phyloP scores from a whole-genome alignment of 92 coral and sea anemone genomes.

The Zoanthus solanderi region DNA sequence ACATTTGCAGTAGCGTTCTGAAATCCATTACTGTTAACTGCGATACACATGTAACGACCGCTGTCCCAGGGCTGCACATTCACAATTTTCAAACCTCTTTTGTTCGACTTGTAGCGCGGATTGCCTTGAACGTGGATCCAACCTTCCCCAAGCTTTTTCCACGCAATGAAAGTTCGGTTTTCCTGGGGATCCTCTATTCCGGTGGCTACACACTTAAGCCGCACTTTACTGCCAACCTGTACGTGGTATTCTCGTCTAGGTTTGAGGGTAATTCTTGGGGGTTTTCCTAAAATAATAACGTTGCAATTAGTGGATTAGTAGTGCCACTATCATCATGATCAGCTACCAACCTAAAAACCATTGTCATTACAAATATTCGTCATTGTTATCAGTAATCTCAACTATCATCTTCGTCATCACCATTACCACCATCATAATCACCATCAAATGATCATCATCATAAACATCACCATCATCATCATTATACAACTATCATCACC shows the following conservation, averaged over 20 bases:
- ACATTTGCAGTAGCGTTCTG: slow-evolving; percentile 56
- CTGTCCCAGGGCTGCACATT: slow-evolving; percentile 67
- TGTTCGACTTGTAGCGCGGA: slow-evolving; percentile 11
- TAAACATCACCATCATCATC: too few relatives aligned
- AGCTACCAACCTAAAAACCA: too few relatives aligned
- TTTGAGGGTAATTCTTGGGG: slow-evolving; percentile 57
- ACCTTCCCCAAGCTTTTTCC: slow-evolving; percentile 62
- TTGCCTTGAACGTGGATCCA: not conserved
- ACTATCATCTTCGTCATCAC: too few relatives aligned
- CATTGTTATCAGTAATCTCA: too few relatives aligned
- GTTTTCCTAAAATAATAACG: slow-evolving; percentile 5
- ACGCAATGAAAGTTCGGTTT: slow-evolving; percentile 81
- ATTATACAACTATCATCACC: too few relatives aligned
- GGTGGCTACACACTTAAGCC: slow-evolving; percentile 73
- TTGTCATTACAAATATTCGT: too few relatives aligned
- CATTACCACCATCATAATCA: too few relatives aligned
- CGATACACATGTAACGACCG: slow-evolving; percentile 78
- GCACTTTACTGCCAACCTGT: slow-evolving; percentile 72
- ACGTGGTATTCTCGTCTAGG: slow-evolving; percentile 68
- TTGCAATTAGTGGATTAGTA: too few relatives aligned
- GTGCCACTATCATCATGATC: too few relatives aligned
- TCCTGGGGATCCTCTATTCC: slow-evolving; percentile 72
- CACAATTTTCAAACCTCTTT: slow-evolving; percentile 68
- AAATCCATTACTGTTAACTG: slow-evolving; percentile 65
- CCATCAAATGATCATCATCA: too few relatives aligned